Evolutionary conservation across 2,797 vertebrate species (phyloP), one percentile per base, ranked within the genome.

Genomic region (Borostomias antarcticus): DNA sequence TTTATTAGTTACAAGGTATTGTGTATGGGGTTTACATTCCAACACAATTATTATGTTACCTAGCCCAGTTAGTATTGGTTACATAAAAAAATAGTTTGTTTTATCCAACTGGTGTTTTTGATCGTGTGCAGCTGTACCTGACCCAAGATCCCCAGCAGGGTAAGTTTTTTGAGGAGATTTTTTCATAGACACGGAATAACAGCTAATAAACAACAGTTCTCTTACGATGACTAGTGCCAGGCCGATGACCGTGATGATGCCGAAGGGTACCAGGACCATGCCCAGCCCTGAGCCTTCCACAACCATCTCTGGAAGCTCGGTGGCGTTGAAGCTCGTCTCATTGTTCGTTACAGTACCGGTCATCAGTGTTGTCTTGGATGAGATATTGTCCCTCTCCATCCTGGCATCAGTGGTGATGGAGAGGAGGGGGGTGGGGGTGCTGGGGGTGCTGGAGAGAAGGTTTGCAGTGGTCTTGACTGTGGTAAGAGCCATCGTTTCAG

Each of bases 221-320:
- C 95, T 94, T 89, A 99, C 97, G 93, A 97, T 88, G 10, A 93
- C 94, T 82, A 99, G 91, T 17, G 94, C 94, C 87, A 99, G 83
- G n/a, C 94, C 96, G 30, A 99, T 94, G 77, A 99, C 90, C 10
- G 95, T 97, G 89, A 99, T 93, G 87, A 99, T 95, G 59, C 96
- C 96, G 19, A 99, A 95, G 40, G 96, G 96, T 8, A 99, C 85
- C 1, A 99, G 93, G 87, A 96, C 91, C 75, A 96, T 94, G 70
- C 94, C 94, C 90, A 96, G 88, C 19, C 93, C 74, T 0, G 94
- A 80, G 1, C 92, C 82, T 40, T 91, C 86, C 5, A 82, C 85
- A 57, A 87, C 76, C 28, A 86, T 68, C 37, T 94, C 91, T 9
- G 95, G 92, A 58, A 93, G 88, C 57, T 92, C 84, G 40, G 95